These are phyloP conservation scores for Xiphophorus couchianus DNA, from an alignment of 2,113 vertebrate species.

Conservation along the genomic window DNA sequence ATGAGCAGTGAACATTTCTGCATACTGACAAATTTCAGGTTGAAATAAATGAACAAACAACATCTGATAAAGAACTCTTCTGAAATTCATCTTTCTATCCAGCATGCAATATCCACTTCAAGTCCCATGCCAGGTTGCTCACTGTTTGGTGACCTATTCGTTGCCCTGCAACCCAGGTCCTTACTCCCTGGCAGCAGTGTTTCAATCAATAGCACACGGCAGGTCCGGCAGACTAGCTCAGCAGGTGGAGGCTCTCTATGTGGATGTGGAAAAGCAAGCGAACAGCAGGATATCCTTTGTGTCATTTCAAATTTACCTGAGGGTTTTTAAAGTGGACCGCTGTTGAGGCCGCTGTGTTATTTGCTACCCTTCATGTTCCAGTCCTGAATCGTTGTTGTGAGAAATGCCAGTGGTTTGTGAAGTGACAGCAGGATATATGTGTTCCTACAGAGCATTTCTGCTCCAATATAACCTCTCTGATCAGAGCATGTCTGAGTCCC, in stretches of 20 bases:
- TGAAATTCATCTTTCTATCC: not conserved
- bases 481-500: conserved; percentile 32
- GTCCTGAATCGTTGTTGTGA: conserved; percentile 44
- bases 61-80: not conserved
- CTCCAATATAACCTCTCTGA: conserved; percentile 32
- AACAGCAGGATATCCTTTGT: conserved; percentile 58
- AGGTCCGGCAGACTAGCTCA: conserved; percentile 44
- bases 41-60: conserved; percentile 2
- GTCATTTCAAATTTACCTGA: conserved; percentile 48
- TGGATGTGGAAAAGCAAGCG: conserved; percentile 38
- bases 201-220: conserved; percentile 59
- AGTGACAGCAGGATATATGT: conserved; percentile 45
- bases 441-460: conserved; percentile 42
- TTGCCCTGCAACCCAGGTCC: conserved; percentile 45
- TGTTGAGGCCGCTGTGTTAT: conserved; percentile 49
- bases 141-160: conserved; percentile 58
- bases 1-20: not conserved
- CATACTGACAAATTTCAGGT: not conserved
- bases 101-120: conserved; percentile 12
- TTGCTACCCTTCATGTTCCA: conserved; percentile 49
- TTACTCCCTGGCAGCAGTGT: conserved; percentile 37
- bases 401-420: conserved; percentile 65
- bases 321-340: conserved; percentile 34
- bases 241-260: conserved; percentile 38
- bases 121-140: conserved; percentile 10